Conservation (phyloP, 2,888 invertebrate species). For the Tetragonisca angustula region DNA sequence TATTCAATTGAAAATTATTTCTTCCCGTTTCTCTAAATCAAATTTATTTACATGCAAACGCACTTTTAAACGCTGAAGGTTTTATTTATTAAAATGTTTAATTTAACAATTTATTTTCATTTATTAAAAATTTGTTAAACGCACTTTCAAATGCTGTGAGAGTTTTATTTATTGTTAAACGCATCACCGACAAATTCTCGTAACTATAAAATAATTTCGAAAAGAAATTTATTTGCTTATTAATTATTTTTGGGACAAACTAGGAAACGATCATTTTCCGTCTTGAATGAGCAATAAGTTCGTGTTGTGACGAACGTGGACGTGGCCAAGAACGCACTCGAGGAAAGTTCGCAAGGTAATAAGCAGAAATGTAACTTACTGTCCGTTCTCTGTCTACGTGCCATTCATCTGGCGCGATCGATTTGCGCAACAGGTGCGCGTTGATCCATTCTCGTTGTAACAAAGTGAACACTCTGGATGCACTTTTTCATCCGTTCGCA, state of each 20-base stretch:
- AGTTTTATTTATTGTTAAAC: too few relatives aligned
- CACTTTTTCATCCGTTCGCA: constrained; percentile 56
- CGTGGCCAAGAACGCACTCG: not conserved
- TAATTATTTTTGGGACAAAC: not conserved
- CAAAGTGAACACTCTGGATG: constrained; percentile 59
- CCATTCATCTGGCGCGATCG: constrained; percentile 73
- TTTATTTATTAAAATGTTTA: not conserved
- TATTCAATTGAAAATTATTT: too few relatives aligned
- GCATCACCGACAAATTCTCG: not conserved
- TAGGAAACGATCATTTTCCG: not conserved
- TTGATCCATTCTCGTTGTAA: constrained; percentile 61
- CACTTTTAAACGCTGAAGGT: not conserved
- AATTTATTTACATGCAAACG: not conserved
- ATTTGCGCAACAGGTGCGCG: constrained; percentile 76
- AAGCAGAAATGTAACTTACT: constrained; percentile 54
- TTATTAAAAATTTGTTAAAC: too few relatives aligned
- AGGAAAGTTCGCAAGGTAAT: constrained; percentile 31
- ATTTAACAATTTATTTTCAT: too few relatives aligned
- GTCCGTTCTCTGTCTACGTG: constrained; percentile 57
- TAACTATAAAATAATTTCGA: not conserved
- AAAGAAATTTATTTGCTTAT: not conserved
- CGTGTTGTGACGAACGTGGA: not conserved
- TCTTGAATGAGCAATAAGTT: not conserved
- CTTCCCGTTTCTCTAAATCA: not conserved
- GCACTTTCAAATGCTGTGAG: too few relatives aligned